A percentile compares a stretch with the other conserved stretches of the same genome.
Conservation (phyloP, 2,888 invertebrate genomes). For the Scaptomyza flava region DNA sequence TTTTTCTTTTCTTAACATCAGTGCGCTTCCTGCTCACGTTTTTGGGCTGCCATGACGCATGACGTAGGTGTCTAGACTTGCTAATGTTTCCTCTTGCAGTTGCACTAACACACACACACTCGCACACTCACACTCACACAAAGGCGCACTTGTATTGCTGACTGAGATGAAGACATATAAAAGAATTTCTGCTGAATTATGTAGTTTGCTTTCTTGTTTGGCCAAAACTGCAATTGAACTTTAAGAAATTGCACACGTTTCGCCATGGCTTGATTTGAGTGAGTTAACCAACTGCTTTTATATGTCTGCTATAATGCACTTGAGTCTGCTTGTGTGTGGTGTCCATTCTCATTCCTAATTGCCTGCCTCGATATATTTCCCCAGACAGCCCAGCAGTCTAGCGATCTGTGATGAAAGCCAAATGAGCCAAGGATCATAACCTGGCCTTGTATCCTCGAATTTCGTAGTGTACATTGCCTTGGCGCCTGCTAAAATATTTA, state of each 20-base stretch:
- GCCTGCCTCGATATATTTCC: conserved; percentile 36
- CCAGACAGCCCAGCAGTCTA: conserved; percentile 26
- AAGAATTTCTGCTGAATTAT: conserved; percentile 70
- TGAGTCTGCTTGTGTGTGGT: neutral
- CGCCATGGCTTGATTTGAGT: conserved; percentile 28
- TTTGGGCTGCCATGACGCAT: conserved; percentile 70
- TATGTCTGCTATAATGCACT: conserved; percentile 7
- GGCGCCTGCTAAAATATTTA: conserved; percentile 70
- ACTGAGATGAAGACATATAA: conserved; percentile 64
- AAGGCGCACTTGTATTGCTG: conserved; percentile 23
- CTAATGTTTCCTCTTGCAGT: conserved; percentile 79
- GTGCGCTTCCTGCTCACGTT: conserved; percentile 63
- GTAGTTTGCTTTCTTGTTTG: conserved; percentile 51
- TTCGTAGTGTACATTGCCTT: conserved; percentile 22
- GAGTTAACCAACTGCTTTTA: conserved; percentile 40
- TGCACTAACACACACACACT: conserved; percentile 33
- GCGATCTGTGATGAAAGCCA: conserved; percentile 39
- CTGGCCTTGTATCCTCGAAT: neutral
- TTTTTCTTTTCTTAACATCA: conserved; percentile 38
- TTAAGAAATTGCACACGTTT: conserved; percentile 48
- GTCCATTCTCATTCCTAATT: conserved; percentile 33
- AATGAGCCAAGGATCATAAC: conserved; percentile 30
- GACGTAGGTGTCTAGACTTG: conserved; percentile 83
- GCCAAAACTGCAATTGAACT: conserved; percentile 47
- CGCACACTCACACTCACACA: conserved; percentile 19